Evolutionary conservation across 2,888 invertebrate species (phyloP).

Genomic region (Sesia bembeciformis): DNA sequence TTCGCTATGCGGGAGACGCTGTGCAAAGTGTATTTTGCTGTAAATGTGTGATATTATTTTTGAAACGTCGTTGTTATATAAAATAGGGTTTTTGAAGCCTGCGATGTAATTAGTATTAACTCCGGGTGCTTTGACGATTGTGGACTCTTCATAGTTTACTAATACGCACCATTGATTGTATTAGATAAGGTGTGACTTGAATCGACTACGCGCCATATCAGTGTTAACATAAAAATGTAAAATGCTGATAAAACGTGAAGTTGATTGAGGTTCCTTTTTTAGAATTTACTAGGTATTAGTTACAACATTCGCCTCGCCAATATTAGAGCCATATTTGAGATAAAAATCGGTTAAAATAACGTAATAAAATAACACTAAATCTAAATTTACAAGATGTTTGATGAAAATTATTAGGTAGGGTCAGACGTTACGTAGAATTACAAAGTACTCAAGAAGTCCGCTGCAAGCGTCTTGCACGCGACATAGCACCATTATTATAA

Average conservation of each 20-base stretch:
- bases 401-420: constrained; percentile 22
- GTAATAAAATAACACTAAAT: constrained; percentile 25
- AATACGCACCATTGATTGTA: constrained; percentile 44
- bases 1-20: constrained; percentile 1
- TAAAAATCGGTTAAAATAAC: background rate
- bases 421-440: background rate
- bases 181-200: constrained; percentile 44
- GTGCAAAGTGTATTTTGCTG: constrained; percentile 63
- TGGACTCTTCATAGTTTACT: constrained; percentile 67
- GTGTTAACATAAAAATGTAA: background rate
- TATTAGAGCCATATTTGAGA: constrained; percentile 23
- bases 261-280: constrained; percentile 46
- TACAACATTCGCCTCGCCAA: constrained; percentile 49
- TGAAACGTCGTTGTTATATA: constrained; percentile 56
- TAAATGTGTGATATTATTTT: constrained; percentile 72
- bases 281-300: constrained; percentile 65
- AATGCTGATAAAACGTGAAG: constrained; percentile 22
- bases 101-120: constrained; percentile 69
- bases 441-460: background rate
- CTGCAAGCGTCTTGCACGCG: constrained; percentile 1
- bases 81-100: constrained; percentile 63
- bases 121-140: constrained; percentile 74
- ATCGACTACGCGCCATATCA: constrained; percentile 22
- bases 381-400: constrained; percentile 56
- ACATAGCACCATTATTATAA: constrained; percentile 1